Evolutionary conservation across 2,113 vertebrate species (phyloP).

Genomic region (Mormyrus iriodes): DNA sequence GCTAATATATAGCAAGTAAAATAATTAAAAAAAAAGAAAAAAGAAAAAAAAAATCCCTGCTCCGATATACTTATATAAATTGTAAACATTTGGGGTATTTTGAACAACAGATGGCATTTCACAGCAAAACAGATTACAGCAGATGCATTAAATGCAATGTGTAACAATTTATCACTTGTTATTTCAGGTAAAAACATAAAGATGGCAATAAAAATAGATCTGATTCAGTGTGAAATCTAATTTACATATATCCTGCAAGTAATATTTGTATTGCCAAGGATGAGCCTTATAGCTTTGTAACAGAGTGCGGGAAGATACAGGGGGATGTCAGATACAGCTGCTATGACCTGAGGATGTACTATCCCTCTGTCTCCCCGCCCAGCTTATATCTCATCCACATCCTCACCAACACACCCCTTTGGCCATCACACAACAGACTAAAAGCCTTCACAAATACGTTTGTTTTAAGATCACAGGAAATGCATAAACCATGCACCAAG

Average conservation of each 20-base stretch:
- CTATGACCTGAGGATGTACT: slow-evolving; percentile 1
- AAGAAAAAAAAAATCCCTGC: not conserved
- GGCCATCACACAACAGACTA: not conserved
- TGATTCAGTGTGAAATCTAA: not conserved
- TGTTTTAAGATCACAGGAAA: not conserved
- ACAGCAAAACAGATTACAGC: not conserved
- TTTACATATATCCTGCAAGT: not conserved
- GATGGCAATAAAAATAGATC: not conserved
- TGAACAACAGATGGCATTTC: not conserved
- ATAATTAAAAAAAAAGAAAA: not conserved
- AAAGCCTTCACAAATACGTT: not conserved
- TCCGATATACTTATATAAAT: not conserved
- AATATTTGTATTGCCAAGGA: not conserved
- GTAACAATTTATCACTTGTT: not conserved
- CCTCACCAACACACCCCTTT: not conserved
- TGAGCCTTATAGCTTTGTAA: not conserved
- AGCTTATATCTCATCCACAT: not conserved
- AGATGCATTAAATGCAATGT: not conserved
- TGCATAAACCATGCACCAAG: not conserved
- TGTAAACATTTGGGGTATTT: not conserved
- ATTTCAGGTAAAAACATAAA: not conserved
- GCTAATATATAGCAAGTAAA: not conserved
- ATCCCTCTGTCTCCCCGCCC: not conserved
- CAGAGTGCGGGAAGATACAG: not conserved
- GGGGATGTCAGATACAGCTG: slow-evolving; percentile 40